Conservation (phyloP, 2,888 invertebrate genomes). For the Hemithea aestivaria region DNA sequence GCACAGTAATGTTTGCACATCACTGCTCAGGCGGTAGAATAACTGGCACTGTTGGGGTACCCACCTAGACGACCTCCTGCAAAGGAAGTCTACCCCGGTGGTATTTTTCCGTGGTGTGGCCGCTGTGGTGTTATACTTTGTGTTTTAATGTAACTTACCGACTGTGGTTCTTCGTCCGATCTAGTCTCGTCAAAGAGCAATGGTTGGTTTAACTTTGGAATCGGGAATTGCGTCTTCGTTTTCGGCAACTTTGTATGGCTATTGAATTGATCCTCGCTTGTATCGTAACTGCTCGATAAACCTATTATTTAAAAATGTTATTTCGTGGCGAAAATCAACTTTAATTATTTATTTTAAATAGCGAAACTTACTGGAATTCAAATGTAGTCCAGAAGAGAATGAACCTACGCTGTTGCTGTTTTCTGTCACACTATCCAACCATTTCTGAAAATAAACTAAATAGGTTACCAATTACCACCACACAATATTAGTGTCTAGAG, state of each 20-base stretch:
- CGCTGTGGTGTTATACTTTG: too few species aligned
- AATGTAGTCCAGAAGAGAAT: slow-evolving; percentile 28
- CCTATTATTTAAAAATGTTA: slow-evolving; percentile 24
- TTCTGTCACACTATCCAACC: slow-evolving; percentile 61
- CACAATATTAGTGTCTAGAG: background rate
- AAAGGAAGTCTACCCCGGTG: too few species aligned
- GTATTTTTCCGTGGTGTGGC: too few species aligned
- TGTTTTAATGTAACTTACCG: too few species aligned
- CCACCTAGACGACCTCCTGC: too few species aligned
- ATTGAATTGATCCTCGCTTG: slow-evolving; percentile 31
- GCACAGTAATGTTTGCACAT: too few species aligned
- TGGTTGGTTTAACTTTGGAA: slow-evolving; percentile 18
- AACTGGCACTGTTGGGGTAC: too few species aligned
- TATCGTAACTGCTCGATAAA: slow-evolving; percentile 37
- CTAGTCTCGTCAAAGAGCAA: background rate
- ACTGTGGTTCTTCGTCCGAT: too few species aligned
- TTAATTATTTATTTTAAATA: too few species aligned
- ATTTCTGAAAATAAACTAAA: slow-evolving; percentile 48
- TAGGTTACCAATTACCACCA: background rate
- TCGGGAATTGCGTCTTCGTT: slow-evolving; percentile 23
- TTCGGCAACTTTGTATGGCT: slow-evolving; percentile 17
- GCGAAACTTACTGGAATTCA: slow-evolving; percentile 9
- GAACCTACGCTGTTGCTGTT: slow-evolving; percentile 49
- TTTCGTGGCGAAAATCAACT: background rate
- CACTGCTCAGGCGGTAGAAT: too few species aligned